A percentile compares a stretch with the other conserved stretches of the same genome.
Evolutionary conservation across 1,140 invertebrate species (phyloP).

Genomic region (Ectropis grisescens): DNA sequence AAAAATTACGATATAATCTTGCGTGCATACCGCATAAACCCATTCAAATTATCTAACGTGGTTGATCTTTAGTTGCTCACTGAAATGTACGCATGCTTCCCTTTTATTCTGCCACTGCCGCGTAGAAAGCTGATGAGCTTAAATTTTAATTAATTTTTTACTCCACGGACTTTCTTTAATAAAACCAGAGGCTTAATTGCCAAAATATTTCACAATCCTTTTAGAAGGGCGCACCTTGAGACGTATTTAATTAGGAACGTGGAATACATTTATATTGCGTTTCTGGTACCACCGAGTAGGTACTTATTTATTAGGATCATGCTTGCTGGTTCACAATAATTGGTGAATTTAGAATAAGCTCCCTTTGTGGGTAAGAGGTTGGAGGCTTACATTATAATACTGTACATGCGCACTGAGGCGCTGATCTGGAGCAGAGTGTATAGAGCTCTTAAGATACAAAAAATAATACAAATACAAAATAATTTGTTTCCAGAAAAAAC

Average conservation of each 20-base stretch:
- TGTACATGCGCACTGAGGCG: too few species aligned
- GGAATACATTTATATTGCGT: conserved; percentile 29
- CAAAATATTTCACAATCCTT: conserved; percentile 51
- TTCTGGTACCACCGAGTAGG: too few species aligned
- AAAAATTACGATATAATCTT: conserved; percentile 17
- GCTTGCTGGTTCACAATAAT: too few species aligned
- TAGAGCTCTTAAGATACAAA: too few species aligned
- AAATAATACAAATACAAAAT: too few species aligned
- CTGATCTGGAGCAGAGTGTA: too few species aligned
- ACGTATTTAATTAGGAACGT: conserved; percentile 49
- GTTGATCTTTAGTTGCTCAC: conserved; percentile 52
- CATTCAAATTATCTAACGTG: conserved; percentile 46
- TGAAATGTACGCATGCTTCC: conserved; percentile 50
- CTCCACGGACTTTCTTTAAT: conserved; percentile 45
- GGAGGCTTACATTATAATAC: too few species aligned
- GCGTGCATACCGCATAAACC: conserved; percentile 29
- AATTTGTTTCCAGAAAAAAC: too few species aligned
- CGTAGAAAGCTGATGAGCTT: conserved; percentile 40
- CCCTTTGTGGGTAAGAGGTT: too few species aligned
- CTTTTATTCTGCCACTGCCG: conserved; percentile 37
- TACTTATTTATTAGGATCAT: too few species aligned
- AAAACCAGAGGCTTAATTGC: conserved; percentile 41
- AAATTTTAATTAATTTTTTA: conserved; percentile 68
- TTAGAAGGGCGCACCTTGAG: conserved; percentile 29
- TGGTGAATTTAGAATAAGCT: too few species aligned